Conservation (phyloP, 2,888 invertebrate genomes). For the Drosophila paramelanica region DNA sequence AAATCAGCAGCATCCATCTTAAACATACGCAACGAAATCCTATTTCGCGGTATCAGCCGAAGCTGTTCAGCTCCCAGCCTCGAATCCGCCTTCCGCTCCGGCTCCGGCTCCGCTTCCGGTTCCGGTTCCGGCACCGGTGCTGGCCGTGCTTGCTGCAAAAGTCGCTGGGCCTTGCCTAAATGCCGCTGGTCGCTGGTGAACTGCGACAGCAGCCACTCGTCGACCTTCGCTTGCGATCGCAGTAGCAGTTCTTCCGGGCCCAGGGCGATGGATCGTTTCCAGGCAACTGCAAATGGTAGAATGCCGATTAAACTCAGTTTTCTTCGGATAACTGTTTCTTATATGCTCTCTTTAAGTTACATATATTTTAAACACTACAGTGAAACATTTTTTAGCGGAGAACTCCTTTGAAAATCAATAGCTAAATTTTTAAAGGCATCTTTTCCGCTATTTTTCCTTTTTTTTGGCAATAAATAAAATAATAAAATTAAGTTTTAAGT, state of each 20-base stretch:
- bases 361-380: too few species aligned
- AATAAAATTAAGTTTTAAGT: too few species aligned
- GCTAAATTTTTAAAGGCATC: too few species aligned
- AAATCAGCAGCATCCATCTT: conserved; percentile 84
- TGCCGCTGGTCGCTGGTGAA: conserved; percentile 85
- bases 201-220: conserved; percentile 90
- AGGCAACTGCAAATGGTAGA: conserved; percentile 1
- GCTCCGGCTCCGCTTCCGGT: neutral
- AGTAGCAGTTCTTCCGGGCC: conserved; percentile 56
- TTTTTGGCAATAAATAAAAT: too few species aligned
- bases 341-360: too few species aligned
- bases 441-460: too few species aligned
- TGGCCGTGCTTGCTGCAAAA: too few species aligned
- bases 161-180: conserved; percentile 78
- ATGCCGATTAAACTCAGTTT: too few species aligned
- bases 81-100: neutral
- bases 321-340: too few species aligned
- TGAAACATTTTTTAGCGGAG: too few species aligned
- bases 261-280: conserved; percentile 48
- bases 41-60: conserved; percentile 38
- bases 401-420: too few species aligned
- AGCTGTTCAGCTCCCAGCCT: conserved; percentile 44
- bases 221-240: conserved; percentile 84
- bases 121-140: neutral
- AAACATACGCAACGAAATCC: conserved; percentile 39